Conservation (phyloP, 37 sponge, comb jelly and placozoan genomes). For the Crambe crambe region DNA sequence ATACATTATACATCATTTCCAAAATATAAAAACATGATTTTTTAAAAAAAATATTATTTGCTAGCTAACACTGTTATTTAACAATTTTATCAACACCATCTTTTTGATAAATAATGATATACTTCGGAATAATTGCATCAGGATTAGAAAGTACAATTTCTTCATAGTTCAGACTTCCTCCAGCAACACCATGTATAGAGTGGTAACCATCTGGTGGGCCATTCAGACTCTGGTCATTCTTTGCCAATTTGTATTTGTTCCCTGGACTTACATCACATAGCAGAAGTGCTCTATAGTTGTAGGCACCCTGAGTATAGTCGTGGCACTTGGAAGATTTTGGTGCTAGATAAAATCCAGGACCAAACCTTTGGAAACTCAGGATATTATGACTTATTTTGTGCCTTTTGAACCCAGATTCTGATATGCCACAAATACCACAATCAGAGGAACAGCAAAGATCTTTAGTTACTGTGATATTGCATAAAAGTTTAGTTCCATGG, state of each 20-base stretch:
- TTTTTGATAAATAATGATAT: slow-evolving; percentile 63
- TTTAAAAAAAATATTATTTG: no score
- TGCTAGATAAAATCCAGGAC: slow-evolving; percentile 84
- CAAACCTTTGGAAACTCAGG: slow-evolving; percentile 65
- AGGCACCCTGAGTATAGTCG: slow-evolving; percentile 72
- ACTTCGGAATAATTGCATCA: slow-evolving; percentile 59
- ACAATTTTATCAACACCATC: slow-evolving; percentile 64
- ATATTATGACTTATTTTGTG: slow-evolving; percentile 31
- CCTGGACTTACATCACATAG: slow-evolving; percentile 70
- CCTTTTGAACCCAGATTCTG: slow-evolving; percentile 40
- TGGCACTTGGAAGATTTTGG: slow-evolving; percentile 81
- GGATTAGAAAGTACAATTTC: slow-evolving; percentile 65
- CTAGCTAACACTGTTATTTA: no score
- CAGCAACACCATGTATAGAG: slow-evolving; percentile 59
- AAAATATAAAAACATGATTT: no score
- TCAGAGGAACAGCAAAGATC: slow-evolving; percentile 26
- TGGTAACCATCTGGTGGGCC: slow-evolving; percentile 66
- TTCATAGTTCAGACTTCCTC: slow-evolving; percentile 46
- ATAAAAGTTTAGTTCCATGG: slow-evolving; percentile 77
- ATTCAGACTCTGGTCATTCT: slow-evolving; percentile 23
- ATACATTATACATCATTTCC: no score
- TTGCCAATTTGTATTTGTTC: slow-evolving; percentile 40
- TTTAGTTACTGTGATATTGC: slow-evolving; percentile 41
- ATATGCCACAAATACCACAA: slow-evolving; percentile 80
- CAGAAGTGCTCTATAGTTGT: slow-evolving; percentile 66